Percentiles rank a stretch among this genome's conserved stretches.
Evolutionary conservation across 2,888 invertebrate genomes (phyloP).

Genomic region (Caenorhabditis doughertyi): DNA sequence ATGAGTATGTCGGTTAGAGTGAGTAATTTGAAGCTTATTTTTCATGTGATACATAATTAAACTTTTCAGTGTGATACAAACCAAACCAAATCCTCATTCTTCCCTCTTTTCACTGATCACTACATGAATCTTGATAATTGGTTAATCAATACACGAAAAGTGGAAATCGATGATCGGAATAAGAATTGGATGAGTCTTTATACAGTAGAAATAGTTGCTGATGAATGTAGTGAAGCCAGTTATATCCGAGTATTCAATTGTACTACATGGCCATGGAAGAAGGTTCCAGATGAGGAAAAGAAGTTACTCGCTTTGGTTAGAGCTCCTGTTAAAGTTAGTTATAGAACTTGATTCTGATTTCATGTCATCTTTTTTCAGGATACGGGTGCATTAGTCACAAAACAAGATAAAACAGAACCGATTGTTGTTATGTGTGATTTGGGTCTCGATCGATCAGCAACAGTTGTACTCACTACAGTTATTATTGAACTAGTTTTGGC

Average conservation of each 20-base stretch:
- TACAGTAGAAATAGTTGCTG: conserved; percentile 39
- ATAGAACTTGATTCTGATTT: not conserved
- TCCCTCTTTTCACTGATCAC: conserved; percentile 27
- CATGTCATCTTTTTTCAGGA: conserved; percentile 11
- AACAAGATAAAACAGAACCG: conserved; percentile 1
- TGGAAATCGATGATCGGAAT: conserved; percentile 26
- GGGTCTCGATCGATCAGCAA: conserved; percentile 41
- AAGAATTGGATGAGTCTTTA: conserved; percentile 22
- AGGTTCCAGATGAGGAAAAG: conserved; percentile 28
- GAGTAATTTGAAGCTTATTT: not conserved
- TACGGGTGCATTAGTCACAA: not conserved
- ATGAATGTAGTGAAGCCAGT: conserved; percentile 29
- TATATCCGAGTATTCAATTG: conserved; percentile 38
- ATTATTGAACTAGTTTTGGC: conserved; percentile 23
- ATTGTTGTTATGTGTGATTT: conserved; percentile 46
- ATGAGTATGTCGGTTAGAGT: conserved; percentile 8
- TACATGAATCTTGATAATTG: conserved; percentile 41
- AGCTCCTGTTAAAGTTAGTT: conserved; percentile 23
- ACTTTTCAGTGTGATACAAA: conserved; percentile 23
- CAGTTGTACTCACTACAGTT: conserved; percentile 29
- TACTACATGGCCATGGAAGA: conserved; percentile 42
- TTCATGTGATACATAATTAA: not conserved
- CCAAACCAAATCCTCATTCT: conserved; percentile 11
- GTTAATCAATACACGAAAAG: conserved; percentile 43
- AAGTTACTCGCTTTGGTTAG: conserved; percentile 38